Conservation (phyloP, 2,888 invertebrate genomes). For the Caenorhabditis sp. region DNA sequence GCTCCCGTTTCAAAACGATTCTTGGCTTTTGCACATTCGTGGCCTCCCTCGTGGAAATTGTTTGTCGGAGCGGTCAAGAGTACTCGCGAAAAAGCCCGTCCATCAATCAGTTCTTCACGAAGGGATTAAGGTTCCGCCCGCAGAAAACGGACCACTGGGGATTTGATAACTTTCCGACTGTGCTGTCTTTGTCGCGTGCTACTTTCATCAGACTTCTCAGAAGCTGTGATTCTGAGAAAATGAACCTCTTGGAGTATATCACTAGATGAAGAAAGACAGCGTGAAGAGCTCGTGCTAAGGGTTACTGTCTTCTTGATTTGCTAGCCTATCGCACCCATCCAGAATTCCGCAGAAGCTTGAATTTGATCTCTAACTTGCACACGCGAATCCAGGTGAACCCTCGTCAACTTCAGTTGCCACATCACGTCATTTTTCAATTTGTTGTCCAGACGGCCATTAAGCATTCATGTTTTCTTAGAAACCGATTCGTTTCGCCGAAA, state of each 20-base stretch:
- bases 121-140: neutral
- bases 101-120: conserved; percentile 51
- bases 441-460: conserved; percentile 24
- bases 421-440: conserved; percentile 32
- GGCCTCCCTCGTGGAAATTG: conserved; percentile 22
- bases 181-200: no score
- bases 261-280: no score
- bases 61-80: conserved; percentile 42
- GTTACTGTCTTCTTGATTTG: no score
- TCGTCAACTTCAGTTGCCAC: no score
- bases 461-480: conserved; percentile 32
- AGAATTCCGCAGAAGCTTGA: no score
- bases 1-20: no score
- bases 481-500: neutral
- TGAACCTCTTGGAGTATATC: neutral
- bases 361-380: no score
- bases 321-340: no score
- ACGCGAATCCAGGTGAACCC: no score
- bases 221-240: no score
- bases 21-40: neutral
- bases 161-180: conserved; percentile 27
- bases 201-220: no score
- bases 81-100: conserved; percentile 33
- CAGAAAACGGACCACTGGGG: conserved; percentile 38
- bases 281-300: no score